A percentile compares a stretch with the other conserved stretches of the same genome.
Evolutionary conservation across 64 coral and sea anemone species (phyloP).

Genomic region (Stichodactyla helianthus): DNA sequence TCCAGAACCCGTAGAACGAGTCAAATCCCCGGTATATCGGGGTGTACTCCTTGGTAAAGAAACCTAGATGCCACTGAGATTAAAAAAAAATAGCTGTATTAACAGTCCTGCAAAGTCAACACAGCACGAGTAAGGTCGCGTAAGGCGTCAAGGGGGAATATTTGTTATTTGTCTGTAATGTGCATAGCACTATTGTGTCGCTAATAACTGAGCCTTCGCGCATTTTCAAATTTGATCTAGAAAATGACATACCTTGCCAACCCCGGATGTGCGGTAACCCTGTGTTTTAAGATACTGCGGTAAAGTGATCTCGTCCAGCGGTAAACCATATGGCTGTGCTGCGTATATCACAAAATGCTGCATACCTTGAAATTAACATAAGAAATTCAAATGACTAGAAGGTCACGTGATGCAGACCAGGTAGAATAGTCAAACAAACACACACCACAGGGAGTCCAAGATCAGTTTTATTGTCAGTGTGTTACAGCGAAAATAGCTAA

Average conservation of each 20-base stretch:
- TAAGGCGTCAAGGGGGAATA: no score
- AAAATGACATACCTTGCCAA: conserved; percentile 59
- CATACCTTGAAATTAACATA: conserved; percentile 37
- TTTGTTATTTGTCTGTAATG: no score
- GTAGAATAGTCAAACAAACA: not conserved
- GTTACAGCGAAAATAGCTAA: no score
- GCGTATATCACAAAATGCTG: conserved; percentile 92
- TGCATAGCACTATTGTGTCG: no score
- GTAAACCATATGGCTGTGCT: conserved; percentile 78
- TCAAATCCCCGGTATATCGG: conserved; percentile 83
- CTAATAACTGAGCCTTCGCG: no score
- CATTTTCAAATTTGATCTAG: no score
- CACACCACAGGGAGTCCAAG: not conserved
- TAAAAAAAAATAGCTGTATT: conserved; percentile 4
- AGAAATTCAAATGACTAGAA: not conserved
- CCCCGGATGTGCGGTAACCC: conserved; percentile 72
- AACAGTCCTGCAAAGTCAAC: not conserved
- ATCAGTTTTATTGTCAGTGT: not conserved
- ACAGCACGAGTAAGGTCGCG: not conserved
- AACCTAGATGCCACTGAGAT: conserved; percentile 82
- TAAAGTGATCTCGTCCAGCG: conserved; percentile 72
- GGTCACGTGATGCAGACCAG: not conserved
- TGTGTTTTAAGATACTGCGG: conserved; percentile 68
- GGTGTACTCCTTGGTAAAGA: conserved; percentile 83
- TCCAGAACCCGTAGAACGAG: conserved; percentile 78